Percentiles rank a stretch among this genome's conserved stretches.
These are phyloP conservation scores for Tetramorium parvispinum DNA, from an alignment of 1,140 invertebrate species.

Conservation along the genomic window DNA sequence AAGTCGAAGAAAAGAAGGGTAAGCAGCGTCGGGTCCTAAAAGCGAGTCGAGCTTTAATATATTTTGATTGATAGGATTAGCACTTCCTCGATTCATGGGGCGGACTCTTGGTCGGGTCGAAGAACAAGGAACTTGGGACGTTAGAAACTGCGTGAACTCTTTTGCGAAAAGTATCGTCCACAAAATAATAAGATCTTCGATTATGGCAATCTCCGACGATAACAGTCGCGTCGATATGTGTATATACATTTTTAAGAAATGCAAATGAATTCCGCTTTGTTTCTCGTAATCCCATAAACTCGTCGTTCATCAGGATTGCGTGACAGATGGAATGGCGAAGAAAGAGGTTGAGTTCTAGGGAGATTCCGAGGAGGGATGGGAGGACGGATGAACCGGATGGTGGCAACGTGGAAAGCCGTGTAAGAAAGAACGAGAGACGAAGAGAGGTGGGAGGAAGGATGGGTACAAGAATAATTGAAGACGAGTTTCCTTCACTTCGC, in stretches of 20 bases:
- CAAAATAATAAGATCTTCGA: background rate
- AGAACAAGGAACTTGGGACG: background rate
- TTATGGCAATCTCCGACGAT: conserved; percentile 19
- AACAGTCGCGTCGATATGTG: background rate
- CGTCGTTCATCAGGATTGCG: conserved; percentile 79
- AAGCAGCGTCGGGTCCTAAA: conserved; percentile 25
- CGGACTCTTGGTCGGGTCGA: background rate
- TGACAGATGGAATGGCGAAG: conserved; percentile 79
- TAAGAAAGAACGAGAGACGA: conserved; percentile 66
- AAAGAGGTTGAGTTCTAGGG: conserved; percentile 43
- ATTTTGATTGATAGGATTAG: conserved; percentile 84
- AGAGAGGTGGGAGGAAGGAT: conserved; percentile 67
- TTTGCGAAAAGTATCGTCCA: background rate
- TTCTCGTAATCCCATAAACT: conserved; percentile 83
- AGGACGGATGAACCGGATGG: conserved; percentile 78
- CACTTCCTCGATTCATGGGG: conserved; percentile 59
- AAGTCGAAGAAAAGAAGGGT: conserved; percentile 68
- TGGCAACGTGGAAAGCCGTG: conserved; percentile 78
- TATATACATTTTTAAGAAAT: conserved; percentile 74
- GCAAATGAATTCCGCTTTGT: conserved; percentile 81
- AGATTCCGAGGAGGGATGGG: background rate
- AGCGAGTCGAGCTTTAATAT: conserved; percentile 80
- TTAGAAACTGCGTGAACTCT: background rate
- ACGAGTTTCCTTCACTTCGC: conserved; percentile 81
- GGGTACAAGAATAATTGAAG: conserved; percentile 84